phyloP scores from a whole-genome alignment of 2,888 invertebrate species.

The Panopea generosa region DNA sequence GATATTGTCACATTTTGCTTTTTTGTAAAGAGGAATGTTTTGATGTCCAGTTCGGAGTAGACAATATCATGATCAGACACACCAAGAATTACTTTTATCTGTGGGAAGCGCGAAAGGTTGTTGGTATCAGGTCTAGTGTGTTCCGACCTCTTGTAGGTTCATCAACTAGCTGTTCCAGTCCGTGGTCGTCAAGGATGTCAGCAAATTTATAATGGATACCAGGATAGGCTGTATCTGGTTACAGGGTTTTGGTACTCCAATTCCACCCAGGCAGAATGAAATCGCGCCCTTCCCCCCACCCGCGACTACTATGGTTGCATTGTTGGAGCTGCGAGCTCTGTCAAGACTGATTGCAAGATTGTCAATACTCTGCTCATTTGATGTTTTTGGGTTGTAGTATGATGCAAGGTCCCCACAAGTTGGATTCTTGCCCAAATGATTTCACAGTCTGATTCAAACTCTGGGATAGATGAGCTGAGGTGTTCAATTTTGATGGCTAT shows the following conservation, averaged over 20 bases:
- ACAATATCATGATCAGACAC: slow-evolving; percentile 44
- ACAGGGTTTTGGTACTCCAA: slow-evolving; percentile 11
- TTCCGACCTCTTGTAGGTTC: slow-evolving; percentile 26
- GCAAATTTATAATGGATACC: slow-evolving; percentile 10
- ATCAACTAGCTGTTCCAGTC: slow-evolving; percentile 19
- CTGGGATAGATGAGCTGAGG: too few species aligned
- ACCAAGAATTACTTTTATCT: slow-evolving; percentile 31
- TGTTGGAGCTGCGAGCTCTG: background rate
- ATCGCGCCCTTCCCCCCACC: slow-evolving; percentile 13
- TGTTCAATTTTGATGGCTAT: too few species aligned
- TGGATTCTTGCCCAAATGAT: too few species aligned
- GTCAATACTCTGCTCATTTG: too few species aligned
- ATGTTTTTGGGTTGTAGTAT: too few species aligned
- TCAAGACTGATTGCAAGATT: slow-evolving; percentile 25
- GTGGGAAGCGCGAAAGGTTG: slow-evolving; percentile 15
- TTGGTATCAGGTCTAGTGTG: slow-evolving; percentile 50
- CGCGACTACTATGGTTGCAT: background rate
- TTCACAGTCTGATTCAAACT: too few species aligned
- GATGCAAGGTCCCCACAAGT: too few species aligned
- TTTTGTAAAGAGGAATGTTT: background rate
- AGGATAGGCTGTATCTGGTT: slow-evolving; percentile 11
- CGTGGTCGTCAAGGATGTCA: slow-evolving; percentile 29
- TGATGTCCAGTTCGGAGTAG: slow-evolving; percentile 4
- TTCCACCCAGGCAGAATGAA: slow-evolving; percentile 18
- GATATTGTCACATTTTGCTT: too few species aligned